phyloP scores from a whole-genome alignment of 2,113 vertebrate species.

The Gymnorhina tibicen region DNA sequence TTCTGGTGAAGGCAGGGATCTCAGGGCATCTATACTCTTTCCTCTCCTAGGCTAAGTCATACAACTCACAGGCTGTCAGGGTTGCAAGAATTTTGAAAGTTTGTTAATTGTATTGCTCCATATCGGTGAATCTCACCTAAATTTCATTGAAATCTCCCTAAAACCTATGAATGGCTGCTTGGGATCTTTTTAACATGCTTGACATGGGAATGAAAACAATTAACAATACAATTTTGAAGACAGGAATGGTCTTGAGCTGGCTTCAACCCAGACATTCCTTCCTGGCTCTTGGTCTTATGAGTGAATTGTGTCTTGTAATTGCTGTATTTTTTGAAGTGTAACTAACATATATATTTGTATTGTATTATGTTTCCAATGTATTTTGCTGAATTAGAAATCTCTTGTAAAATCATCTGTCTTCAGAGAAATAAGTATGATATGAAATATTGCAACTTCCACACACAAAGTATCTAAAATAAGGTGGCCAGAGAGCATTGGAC shows the following conservation, averaged over 20 bases:
- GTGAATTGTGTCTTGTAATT: accelerated
- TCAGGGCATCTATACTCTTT: neutral
- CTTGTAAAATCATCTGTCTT: neutral
- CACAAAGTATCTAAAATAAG: neutral
- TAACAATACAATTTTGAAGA: neutral
- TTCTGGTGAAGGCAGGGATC: neutral
- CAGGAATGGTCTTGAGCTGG: neutral
- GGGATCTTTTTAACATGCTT: neutral
- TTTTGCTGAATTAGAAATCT: neutral
- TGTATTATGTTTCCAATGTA: neutral
- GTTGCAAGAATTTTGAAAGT: neutral
- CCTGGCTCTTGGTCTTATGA: accelerated
- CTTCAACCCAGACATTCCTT: neutral
- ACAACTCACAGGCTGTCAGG: neutral
- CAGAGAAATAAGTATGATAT: neutral
- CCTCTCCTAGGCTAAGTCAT: neutral
- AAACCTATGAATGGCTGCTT: neutral
- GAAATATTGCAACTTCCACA: neutral
- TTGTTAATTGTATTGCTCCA: neutral
- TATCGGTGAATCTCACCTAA: neutral
- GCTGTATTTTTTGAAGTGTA: neutral
- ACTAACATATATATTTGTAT: neutral
- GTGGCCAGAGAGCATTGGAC: neutral
- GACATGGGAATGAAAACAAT: neutral
- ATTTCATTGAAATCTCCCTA: neutral